Evolutionary conservation across 2,888 invertebrate species (phyloP), one percentile per base, ranked within the genome.

Genomic region (Drosophila melanocephala): DNA sequence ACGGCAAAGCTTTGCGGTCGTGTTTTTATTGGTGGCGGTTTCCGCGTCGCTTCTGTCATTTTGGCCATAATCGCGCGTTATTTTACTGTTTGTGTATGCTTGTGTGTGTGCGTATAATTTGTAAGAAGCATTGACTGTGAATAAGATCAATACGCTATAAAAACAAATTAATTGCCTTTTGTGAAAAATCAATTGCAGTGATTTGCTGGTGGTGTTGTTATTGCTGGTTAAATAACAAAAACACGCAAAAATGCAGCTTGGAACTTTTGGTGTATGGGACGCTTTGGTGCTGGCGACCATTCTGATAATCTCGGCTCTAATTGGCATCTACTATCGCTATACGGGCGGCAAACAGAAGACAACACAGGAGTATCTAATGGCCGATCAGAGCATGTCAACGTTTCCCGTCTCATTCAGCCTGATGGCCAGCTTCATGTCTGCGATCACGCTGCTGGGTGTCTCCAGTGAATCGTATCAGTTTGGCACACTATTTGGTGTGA

Each of bases 371-470:
- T 98, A 97, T 91, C 95, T 98, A 65, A 93, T 97, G 79, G 98
- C 97, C 0, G 96, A 97, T 91, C 95, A 96, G 78, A 97, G 96
- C 83, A 97, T 98, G 96, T 95, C 96, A 3, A 95, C 97, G 81
- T 92, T 95, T 47, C 97, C 98, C 0, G 97, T 98, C 0, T 96
- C 97, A 9, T 97, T 98, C 79, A 98, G 98, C 5, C 93, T 98
- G 65, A 97, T 98, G 97, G 98, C 98, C 7, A 97, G 97, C 28
- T 98, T 98, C 92, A 97, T 98, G 96, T 98, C 98, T 0, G 97
- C 98, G 56, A 96, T 98, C 72, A 97, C 97, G 0, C 93, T 98
- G 35, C 94, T 98, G 53, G 98, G 98, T n/a, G 97, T 98, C 32
- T 97, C 97, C 33, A 95, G 96, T 26, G 98, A 98, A 93, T 97